Base-by-base conservation (phyloP, 2,888 invertebrate species). In the Heliothis peltigera region DNA sequence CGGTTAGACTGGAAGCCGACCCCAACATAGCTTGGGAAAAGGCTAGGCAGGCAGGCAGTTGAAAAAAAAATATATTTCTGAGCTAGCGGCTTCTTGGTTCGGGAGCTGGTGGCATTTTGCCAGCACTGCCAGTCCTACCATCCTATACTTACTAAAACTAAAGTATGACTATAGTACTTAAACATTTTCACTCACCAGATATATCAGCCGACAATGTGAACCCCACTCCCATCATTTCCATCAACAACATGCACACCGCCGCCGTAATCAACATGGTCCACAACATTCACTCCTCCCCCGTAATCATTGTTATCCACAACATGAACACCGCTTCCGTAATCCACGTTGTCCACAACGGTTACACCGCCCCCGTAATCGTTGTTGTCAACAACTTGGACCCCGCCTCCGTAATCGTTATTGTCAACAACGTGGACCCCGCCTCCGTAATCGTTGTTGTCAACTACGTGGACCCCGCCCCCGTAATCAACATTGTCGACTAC, bases 391-490 rank as follows among this genome's bases (percentile, higher is more conserved):
- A 63, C 52, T 3, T 60, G 39, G 0, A 63, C 42, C 17, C 64
- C 68, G n/a, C 65, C 70, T 1, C 61, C 64, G 0, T 63, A 75
- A 18, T 43, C 63, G 0, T 15, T n/a, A 7, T 25, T 17, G 3
- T 48, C 48, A 4, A 49, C 49, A 3, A 49, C 49, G 12, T 17
- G n/a, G 0, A 48, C 48, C 0, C 53, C 53, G 0, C 54, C 19
- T 1, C 42, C 22, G 42, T 22, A 25, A 4, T 10, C 25, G 1
- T 12, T 17, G 1, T 25, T 25, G 12, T 48, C 48, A 4, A 32
- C 28, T 5, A 49, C 49, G 5, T 28, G 25, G 0, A 48, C 48
- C 1, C 48, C 48, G 1, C 48, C 25, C 3, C n/a, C 7, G 4
- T n/a, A 15, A 17, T 48, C 28, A 1, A 22, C 48, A 39, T 39